A percentile compares a stretch with the other conserved stretches of the same genome.
Evolutionary conservation across 1,140 invertebrate genomes (phyloP).

Genomic region (Aethina tumida): DNA sequence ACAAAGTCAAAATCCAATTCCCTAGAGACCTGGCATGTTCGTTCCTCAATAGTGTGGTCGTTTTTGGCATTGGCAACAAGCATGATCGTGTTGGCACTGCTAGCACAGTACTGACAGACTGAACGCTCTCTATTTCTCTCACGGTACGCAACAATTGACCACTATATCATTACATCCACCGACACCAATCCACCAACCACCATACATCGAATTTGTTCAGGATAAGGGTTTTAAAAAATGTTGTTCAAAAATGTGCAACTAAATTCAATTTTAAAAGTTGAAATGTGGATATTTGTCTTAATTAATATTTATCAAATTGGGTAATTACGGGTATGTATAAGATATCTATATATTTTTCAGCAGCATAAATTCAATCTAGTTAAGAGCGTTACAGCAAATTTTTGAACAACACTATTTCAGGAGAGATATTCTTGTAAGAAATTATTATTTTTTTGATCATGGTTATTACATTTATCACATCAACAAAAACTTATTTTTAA

Average conservation of each 20-base stretch:
- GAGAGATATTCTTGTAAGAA: not conserved
- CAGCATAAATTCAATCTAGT: too few relatives aligned
- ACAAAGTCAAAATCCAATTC: constrained; percentile 28
- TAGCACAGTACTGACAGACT: constrained; percentile 32
- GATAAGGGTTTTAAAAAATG: too few relatives aligned
- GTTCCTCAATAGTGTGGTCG: constrained; percentile 33
- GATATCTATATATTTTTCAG: too few relatives aligned
- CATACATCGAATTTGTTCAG: too few relatives aligned
- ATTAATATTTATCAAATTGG: too few relatives aligned
- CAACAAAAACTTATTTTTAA: not conserved
- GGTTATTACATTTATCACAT: not conserved
- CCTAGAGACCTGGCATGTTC: constrained; percentile 34
- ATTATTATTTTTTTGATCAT: not conserved
- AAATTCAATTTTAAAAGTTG: too few relatives aligned
- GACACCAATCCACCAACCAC: constrained; percentile 4
- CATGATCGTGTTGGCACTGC: constrained; percentile 37
- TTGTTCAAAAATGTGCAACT: too few relatives aligned
- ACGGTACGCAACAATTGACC: constrained; percentile 33
- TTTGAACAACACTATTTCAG: not conserved
- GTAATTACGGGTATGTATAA: too few relatives aligned
- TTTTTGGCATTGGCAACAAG: constrained; percentile 35
- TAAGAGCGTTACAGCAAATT: not conserved
- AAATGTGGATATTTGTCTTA: too few relatives aligned
- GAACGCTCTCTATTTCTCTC: too few relatives aligned
- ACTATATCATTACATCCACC: constrained; percentile 12